These are phyloP conservation scores for Tetrapedia diversipes DNA, from an alignment of 2,888 invertebrate genomes.

Conservation along the genomic window DNA sequence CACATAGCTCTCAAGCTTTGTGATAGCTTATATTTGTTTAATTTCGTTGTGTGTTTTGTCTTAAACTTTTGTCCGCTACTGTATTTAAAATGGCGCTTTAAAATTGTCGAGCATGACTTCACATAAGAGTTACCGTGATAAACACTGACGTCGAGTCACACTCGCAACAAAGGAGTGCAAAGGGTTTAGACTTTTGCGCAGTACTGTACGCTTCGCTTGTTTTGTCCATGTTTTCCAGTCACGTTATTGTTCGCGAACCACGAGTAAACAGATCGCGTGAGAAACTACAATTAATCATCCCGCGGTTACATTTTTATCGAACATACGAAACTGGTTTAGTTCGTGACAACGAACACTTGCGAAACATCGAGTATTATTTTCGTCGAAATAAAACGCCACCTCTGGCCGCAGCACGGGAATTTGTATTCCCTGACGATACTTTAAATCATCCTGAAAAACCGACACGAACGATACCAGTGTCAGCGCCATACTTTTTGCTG, in stretches of 20 bases:
- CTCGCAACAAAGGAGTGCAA: too few species aligned
- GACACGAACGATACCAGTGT: neutral
- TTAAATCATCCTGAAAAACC: constrained; percentile 13
- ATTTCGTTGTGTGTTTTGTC: too few species aligned
- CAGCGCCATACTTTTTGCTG: constrained; percentile 4
- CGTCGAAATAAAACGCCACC: neutral
- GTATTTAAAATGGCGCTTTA: too few species aligned
- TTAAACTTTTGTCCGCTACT: too few species aligned
- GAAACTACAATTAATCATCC: constrained; percentile 30
- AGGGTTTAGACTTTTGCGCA: neutral
- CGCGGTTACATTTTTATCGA: constrained; percentile 10
- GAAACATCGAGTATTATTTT: neutral
- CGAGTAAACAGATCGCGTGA: constrained; percentile 21
- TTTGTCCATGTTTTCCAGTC: neutral
- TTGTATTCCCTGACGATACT: constrained; percentile 3
- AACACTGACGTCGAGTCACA: too few species aligned
- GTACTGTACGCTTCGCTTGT: neutral
- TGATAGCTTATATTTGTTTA: too few species aligned
- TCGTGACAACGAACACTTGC: neutral
- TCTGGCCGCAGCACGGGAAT: neutral
- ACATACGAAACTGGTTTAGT: neutral
- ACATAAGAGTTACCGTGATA: too few species aligned
- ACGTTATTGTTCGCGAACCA: neutral
- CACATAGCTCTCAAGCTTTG: too few species aligned
- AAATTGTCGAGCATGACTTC: too few species aligned